Base-by-base conservation (phyloP, 2,113 vertebrate genomes). In the Onychorhynchus coronatus region DNA sequence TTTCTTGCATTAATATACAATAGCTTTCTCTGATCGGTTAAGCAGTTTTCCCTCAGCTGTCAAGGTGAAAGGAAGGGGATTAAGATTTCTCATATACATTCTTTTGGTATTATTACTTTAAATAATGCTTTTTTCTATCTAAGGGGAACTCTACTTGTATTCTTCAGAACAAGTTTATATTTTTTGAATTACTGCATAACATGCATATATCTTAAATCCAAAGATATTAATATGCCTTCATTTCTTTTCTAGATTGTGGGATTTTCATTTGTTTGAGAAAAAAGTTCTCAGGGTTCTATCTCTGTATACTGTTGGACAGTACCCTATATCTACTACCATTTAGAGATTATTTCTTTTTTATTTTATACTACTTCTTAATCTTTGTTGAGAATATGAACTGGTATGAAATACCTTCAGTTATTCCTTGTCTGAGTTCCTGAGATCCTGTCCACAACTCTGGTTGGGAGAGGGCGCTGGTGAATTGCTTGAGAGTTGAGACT, bases 161-260 rank as follows among this genome's bases (percentile, higher is more conserved):
- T 91, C 68, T 89, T 95, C 49, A 71, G 76, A 65, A 77, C 28
- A 78, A 68, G 31, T 93, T 90, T 80, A 53, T 80, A 46, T 56
- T 81, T 93, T 91, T 55, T 61, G 0, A 91, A 86, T 91, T 82
- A 93, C 42, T 5, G 17, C 39, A 76, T 91, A 88, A 79, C 82
- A 88, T 97, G 94, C 90, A 92, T 75, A 52, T 91, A 78, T 78
- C 49, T 78, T 89, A 85, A 92, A 93, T 85, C 41, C 79, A 88
- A 95, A 92, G 24, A 89, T 89, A 96, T 87, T 93, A 68, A 74
- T 89, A 77, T 65, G 37, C 62, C 41, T 93, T 93, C 14, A 11
- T 56, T 81, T 82, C 14, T 85, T 87, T 83, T 35, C 49, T 87
- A 87, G 37, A 53, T 47, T 85, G 70, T 67, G 62, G 90, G 39